Evolutionary conservation across 2,797 vertebrate genomes (phyloP).

Genomic region (Helicolenus hilgendorfi): DNA sequence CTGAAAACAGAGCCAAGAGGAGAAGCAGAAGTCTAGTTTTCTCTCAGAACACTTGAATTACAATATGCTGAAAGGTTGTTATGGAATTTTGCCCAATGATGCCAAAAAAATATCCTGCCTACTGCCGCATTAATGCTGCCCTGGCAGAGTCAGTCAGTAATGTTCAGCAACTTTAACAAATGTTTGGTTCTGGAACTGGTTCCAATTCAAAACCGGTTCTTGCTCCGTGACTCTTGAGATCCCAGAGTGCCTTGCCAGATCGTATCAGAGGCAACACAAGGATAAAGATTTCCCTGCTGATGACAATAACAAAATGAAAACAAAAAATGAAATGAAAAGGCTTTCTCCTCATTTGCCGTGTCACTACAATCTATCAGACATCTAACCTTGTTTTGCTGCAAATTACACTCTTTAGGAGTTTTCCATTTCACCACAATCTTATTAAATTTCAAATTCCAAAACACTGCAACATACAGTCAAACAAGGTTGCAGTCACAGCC

Average conservation of each 20-base stretch:
- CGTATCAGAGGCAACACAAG: background rate
- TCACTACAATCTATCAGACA: slow-evolving; percentile 37
- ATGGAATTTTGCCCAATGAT: no score
- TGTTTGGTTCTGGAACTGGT: background rate
- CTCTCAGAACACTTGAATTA: no score
- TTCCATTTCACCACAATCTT: background rate
- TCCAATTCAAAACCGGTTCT: background rate
- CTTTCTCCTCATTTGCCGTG: slow-evolving; percentile 63
- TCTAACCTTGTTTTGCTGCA: slow-evolving; percentile 53
- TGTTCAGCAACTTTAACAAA: background rate
- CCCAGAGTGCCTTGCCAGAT: background rate
- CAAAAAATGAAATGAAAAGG: slow-evolving; percentile 59
- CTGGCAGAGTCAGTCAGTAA: no score
- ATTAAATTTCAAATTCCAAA: slow-evolving; percentile 39
- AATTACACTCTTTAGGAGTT: slow-evolving; percentile 23
- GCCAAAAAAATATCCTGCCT: no score
- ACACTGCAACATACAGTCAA: background rate
- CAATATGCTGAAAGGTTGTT: no score
- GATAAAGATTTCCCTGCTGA: background rate
- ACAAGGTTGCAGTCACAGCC: slow-evolving; percentile 17
- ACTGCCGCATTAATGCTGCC: no score
- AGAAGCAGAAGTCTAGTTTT: no score
- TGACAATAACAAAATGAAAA: background rate
- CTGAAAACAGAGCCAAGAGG: no score
- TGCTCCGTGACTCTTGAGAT: background rate